phyloP scores from a whole-genome alignment of 1,140 invertebrate genomes.

The Nephotettix cincticeps region DNA sequence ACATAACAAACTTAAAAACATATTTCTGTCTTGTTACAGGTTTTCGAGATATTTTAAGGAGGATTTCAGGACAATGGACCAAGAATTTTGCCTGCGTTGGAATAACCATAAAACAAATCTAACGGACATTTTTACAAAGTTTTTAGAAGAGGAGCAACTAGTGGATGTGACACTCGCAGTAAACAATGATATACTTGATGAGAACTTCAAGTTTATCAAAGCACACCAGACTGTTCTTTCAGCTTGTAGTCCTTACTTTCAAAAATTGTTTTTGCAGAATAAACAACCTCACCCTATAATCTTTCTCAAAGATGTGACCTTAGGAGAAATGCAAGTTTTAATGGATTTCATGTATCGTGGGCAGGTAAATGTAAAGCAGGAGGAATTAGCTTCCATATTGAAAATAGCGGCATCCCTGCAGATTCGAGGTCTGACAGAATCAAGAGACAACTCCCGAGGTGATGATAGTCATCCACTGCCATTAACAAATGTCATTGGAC shows the following conservation, averaged over 20 bases:
- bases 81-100: constrained; percentile 93
- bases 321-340: constrained; percentile 81
- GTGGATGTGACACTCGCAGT: constrained; percentile 87
- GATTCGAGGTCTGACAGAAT: constrained; percentile 70
- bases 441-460: constrained; percentile 28
- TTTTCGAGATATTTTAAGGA: not conserved
- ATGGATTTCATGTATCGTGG: constrained; percentile 91
- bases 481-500: constrained; percentile 23
- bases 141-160: constrained; percentile 81
- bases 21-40: not conserved
- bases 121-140: constrained; percentile 82
- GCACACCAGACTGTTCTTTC: constrained; percentile 92
- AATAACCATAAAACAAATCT: constrained; percentile 90
- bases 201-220: constrained; percentile 65
- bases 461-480: constrained; percentile 10
- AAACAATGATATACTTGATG: constrained; percentile 72
- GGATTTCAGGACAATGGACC: constrained; percentile 63
- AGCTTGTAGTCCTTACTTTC: constrained; percentile 93
- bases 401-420: constrained; percentile 89
- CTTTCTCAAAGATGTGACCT: constrained; percentile 86
- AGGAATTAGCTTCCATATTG: constrained; percentile 82
- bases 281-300: constrained; percentile 90
- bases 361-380: constrained; percentile 85
- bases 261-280: constrained; percentile 89
- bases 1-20: too few relatives aligned